Conservation (phyloP, 2,888 invertebrate species). For the Patella ulyssiponensis region DNA sequence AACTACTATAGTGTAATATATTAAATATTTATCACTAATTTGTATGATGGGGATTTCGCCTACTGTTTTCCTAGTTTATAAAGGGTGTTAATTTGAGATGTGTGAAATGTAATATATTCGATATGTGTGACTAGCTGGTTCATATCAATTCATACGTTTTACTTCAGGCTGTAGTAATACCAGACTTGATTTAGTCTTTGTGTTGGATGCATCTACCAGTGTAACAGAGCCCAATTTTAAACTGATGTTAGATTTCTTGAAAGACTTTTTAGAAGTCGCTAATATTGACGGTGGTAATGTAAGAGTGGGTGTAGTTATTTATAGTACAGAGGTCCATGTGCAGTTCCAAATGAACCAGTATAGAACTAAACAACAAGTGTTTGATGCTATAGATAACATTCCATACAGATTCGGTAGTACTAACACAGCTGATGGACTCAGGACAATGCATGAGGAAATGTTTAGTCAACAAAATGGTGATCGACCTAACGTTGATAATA, state of each 20-base stretch:
- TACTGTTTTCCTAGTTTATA: too few relatives aligned
- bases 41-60: too few relatives aligned
- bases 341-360: conserved; percentile 46
- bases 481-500: conserved; percentile 40
- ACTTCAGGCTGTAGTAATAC: conserved; percentile 23
- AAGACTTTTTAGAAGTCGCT: conserved; percentile 43
- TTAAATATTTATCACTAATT: too few relatives aligned
- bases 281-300: conserved; percentile 47
- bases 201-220: conserved; percentile 57
- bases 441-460: conserved; percentile 46
- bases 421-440: conserved; percentile 50
- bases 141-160: background rate
- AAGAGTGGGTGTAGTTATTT: conserved; percentile 49
- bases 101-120: background rate
- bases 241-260: conserved; percentile 49
- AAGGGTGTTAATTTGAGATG: too few relatives aligned
- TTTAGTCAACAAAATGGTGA: conserved; percentile 49
- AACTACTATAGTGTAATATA: too few relatives aligned
- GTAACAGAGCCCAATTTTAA: conserved; percentile 49
- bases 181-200: conserved; percentile 43
- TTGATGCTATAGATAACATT: conserved; percentile 36
- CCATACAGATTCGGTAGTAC: conserved; percentile 43
- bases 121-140: background rate
- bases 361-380: conserved; percentile 30
- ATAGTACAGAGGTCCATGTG: conserved; percentile 39